Percentiles rank a stretch among this genome's conserved stretches.
Evolutionary conservation across 2,888 invertebrate species (phyloP).

Genomic region (Drosophila helvetica): DNA sequence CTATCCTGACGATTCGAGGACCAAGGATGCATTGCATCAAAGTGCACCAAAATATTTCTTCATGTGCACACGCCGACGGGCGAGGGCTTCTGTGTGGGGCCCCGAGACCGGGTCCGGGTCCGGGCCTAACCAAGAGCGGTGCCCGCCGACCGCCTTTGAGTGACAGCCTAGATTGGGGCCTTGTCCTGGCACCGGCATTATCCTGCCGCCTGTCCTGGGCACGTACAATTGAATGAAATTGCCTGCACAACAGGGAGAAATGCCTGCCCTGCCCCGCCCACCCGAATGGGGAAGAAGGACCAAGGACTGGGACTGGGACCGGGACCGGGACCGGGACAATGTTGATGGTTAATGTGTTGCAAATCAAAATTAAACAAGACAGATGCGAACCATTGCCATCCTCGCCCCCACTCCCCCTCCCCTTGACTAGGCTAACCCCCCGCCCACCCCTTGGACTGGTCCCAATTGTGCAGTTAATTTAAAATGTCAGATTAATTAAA

Average conservation of each 20-base stretch:
- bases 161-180: constrained; percentile 45
- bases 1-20: too few species aligned
- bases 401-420: neutral
- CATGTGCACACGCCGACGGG: too few species aligned
- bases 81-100: neutral
- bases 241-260: constrained; percentile 46
- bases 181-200: constrained; percentile 18
- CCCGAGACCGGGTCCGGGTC: neutral
- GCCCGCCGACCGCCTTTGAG: constrained; percentile 26
- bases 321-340: neutral
- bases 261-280: too few species aligned
- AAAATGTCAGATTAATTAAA: constrained; percentile 76
- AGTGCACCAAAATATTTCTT: neutral
- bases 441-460: neutral
- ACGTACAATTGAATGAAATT: constrained; percentile 73
- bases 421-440: neutral
- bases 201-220: constrained; percentile 29
- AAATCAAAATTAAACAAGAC: constrained; percentile 72
- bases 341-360: constrained; percentile 65
- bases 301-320: neutral
- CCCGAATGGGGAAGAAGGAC: neutral
- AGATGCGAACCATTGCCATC: constrained; percentile 25
- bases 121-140: constrained; percentile 24
- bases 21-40: too few species aligned
- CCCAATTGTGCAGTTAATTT: constrained; percentile 62